Evolutionary conservation across 2,888 invertebrate genomes (phyloP).

Genomic region (Yponomeuta sedellus): DNA sequence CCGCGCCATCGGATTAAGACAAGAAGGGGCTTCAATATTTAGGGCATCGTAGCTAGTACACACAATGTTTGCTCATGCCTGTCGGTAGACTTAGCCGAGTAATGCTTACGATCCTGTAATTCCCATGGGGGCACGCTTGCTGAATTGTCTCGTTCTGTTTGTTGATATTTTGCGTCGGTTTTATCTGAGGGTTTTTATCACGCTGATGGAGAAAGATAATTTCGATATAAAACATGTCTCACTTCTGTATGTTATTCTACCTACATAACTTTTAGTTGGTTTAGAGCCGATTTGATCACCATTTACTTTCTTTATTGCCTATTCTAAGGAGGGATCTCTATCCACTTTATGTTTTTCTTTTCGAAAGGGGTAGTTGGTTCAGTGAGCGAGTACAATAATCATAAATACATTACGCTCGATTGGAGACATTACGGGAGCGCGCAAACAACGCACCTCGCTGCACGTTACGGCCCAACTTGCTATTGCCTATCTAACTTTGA

Average conservation of each 20-base stretch:
- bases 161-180: constrained; percentile 3
- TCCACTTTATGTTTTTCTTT: constrained; percentile 6
- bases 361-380: constrained; percentile 11
- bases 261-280: background rate
- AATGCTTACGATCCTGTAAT: constrained; percentile 33
- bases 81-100: constrained; percentile 61
- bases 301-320: background rate
- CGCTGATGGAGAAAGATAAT: background rate
- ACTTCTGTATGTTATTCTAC: background rate
- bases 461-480: constrained; percentile 50
- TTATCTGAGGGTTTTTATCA: background rate
- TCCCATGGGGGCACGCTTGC: constrained; percentile 7
- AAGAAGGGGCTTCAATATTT: constrained; percentile 57
- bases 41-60: constrained; percentile 68
- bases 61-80: constrained; percentile 58
- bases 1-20: constrained; percentile 67
- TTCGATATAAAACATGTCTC: background rate
- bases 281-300: background rate
- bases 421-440: constrained; percentile 57
- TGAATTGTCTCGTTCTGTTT: constrained; percentile 1
- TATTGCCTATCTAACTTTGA: constrained; percentile 71
- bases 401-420: constrained; percentile 76
- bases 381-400: constrained; percentile 54
- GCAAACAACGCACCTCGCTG: constrained; percentile 62
- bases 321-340: background rate